Base-by-base conservation (phyloP, 2,113 vertebrate species). In the Tichodroma muraria region DNA sequence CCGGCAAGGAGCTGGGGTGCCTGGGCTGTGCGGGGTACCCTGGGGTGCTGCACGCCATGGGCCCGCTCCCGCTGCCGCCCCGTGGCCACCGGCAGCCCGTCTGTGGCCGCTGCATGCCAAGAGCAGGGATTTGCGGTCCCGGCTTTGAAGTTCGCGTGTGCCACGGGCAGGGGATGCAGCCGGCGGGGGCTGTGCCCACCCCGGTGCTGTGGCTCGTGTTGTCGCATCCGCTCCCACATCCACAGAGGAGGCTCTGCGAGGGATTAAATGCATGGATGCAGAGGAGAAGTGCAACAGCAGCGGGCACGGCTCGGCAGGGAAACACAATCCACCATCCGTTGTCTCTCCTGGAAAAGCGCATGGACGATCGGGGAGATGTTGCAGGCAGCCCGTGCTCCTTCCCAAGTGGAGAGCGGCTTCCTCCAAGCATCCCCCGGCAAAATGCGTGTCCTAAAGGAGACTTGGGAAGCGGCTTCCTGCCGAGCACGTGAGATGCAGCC, bases 271-370 rank as follows among this genome's bases (percentile, higher is more conserved):
- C 7, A 2, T 0, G 42, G 80, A 54, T 37, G 89, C 80, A 25
- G 25, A 12, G 52, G 65, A 59, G 80, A 64, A 40, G 68, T 0
- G 79, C 63, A 4, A 78, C 71, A 11, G 18, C 72, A 25, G 94
- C 71, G 11, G 76, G 83, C 90, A 4, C 49, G 4, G 86, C 83
- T 60, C 54, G 9, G 85, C 79, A 53, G 49, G 13, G 21, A 38
- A 4, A 2, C 40, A 1, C 16, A 1, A 21, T 6, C 42, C 13
- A 1, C 0, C 5, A 3, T 0, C 57, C 4, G 9, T 5, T 60
- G 10, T 24, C 23, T 5, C 75, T 60, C 8, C 61, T 15, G 87
- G 54, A 49, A 54, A 20, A 52, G 85, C 44, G 19, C 3, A 4
- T 12, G 61, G 71, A 8, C 0, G 13, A 14, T 3, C 44, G 6